Conservation (phyloP, 2,797 vertebrate species). For the Arrhamphus sclerolepis region DNA sequence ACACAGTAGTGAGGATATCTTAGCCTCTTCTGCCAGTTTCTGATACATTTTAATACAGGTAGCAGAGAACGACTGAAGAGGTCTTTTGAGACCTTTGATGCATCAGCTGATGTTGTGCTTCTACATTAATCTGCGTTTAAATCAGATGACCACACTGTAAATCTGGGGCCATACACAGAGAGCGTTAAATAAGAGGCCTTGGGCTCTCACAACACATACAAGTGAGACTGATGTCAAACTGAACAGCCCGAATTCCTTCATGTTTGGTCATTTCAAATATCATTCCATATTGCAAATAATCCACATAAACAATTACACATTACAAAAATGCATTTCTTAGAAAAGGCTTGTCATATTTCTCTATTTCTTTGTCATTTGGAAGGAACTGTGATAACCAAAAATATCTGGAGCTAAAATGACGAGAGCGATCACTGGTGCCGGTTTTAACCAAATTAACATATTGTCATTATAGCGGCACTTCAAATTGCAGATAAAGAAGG, state of each 20-base stretch:
- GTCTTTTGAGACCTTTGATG: conserved; percentile 20
- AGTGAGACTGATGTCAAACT: conserved; percentile 5
- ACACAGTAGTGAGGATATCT: background rate
- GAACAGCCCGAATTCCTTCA: conserved; percentile 10
- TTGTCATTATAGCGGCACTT: conserved; percentile 21
- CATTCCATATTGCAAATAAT: conserved; percentile 33
- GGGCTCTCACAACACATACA: background rate
- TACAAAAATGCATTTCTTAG: conserved; percentile 28
- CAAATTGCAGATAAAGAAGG: conserved; percentile 32
- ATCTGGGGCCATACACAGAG: conserved; percentile 27
- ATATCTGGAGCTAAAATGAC: conserved; percentile 11
- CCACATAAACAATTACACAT: conserved; percentile 35
- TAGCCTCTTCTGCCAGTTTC: background rate
- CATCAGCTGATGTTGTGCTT: conserved; percentile 15
- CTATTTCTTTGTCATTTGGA: conserved; percentile 21
- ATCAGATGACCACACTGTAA: conserved; percentile 27
- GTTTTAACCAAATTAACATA: conserved; percentile 27
- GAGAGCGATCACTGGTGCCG: conserved; percentile 7
- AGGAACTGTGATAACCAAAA: conserved; percentile 6
- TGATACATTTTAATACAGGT: conserved; percentile 5
- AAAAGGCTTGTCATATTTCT: conserved; percentile 18
- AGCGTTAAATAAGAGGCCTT: background rate
- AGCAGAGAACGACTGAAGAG: background rate
- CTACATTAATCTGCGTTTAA: conserved; percentile 3
- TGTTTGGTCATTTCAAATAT: conserved; percentile 20